Conservation (phyloP, 2,113 vertebrate genomes). For the Scartelaos histophorus region DNA sequence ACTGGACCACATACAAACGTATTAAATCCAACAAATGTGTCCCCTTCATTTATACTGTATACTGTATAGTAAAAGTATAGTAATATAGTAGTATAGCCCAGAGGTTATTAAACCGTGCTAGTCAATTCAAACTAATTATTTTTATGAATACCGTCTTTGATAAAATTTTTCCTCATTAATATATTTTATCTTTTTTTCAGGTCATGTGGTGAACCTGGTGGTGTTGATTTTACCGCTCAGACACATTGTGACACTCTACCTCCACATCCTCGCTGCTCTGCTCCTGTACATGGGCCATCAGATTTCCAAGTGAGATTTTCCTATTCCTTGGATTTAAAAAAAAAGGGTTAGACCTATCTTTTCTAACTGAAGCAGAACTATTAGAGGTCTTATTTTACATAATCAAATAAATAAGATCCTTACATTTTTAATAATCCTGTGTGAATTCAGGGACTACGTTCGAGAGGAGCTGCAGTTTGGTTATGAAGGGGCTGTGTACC, state of each 20-base stretch:
- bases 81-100: no score
- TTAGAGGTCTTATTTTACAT: background rate
- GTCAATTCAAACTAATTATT: no score
- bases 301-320: slow-evolving; percentile 78
- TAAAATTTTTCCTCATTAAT: background rate
- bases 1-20: background rate
- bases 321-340: background rate
- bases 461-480: slow-evolving; percentile 71
- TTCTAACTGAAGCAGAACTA: background rate
- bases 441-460: slow-evolving; percentile 77
- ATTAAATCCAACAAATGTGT: background rate
- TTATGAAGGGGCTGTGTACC: slow-evolving; percentile 72
- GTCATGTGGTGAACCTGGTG: slow-evolving; percentile 79
- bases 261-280: slow-evolving; percentile 78
- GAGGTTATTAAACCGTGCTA: no score
- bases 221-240: slow-evolving; percentile 80
- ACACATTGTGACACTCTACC: slow-evolving; percentile 83
- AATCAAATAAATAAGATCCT: background rate
- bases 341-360: background rate
- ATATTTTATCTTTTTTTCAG: slow-evolving; percentile 58
- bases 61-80: no score
- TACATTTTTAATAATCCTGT: background rate
- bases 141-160: background rate
- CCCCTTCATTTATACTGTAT: no score
- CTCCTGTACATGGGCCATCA: slow-evolving; percentile 82